Evolutionary conservation across 2,888 invertebrate genomes (phyloP).

Genomic region (Boloria euphrosyne): DNA sequence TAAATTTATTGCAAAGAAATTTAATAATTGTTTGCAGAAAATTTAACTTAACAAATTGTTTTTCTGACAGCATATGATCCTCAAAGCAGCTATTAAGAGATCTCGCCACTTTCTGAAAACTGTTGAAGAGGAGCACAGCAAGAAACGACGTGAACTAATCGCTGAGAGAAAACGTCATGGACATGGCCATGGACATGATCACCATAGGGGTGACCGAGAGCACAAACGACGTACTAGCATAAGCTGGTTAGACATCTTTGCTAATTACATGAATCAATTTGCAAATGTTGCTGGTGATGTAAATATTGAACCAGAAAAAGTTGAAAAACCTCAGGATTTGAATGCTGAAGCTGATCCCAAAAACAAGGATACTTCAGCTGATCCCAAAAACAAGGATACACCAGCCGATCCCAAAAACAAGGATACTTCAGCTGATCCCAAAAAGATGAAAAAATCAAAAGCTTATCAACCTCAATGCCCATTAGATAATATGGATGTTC

Average conservation of each 20-base stretch:
- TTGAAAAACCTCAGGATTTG: constrained; percentile 12
- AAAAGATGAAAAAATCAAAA: constrained; percentile 7
- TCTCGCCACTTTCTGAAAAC: constrained; percentile 67
- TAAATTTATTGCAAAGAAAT: no score
- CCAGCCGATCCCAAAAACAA: constrained; percentile 33
- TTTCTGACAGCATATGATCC: constrained; percentile 54
- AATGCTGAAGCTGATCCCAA: constrained; percentile 27
- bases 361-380: constrained; percentile 20
- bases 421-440: background rate
- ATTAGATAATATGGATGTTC: constrained; percentile 37
- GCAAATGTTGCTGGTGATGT: constrained; percentile 75
- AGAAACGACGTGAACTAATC: constrained; percentile 51
- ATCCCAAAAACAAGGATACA: no score
- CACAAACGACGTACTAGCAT: constrained; percentile 50
- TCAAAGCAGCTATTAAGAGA: constrained; percentile 66
- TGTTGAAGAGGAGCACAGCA: constrained; percentile 53
- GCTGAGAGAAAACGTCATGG: constrained; percentile 51
- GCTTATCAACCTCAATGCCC: constrained; percentile 37
- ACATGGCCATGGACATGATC: constrained; percentile 33
- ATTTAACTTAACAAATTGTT: background rate
- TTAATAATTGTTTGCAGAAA: background rate
- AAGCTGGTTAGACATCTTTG: constrained; percentile 77
- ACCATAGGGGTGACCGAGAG: constrained; percentile 44
- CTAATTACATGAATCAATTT: constrained; percentile 79
- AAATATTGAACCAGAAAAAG: constrained; percentile 47